Conservation (phyloP, 2,113 vertebrate species). For the Anolis sagrei region DNA sequence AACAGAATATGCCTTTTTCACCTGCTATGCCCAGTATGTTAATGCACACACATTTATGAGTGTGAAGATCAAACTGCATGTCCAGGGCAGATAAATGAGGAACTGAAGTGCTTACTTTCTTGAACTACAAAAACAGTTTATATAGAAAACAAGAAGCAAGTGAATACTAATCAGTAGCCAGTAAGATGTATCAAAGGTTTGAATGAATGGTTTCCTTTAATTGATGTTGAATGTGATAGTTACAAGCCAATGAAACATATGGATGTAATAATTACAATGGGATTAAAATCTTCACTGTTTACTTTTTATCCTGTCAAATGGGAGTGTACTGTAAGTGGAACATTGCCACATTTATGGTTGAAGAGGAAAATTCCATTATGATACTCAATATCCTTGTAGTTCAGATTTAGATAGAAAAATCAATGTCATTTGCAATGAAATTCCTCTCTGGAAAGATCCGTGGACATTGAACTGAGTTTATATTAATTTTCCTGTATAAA, state of each 20-base stretch:
- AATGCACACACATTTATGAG: background rate
- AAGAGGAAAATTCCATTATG: background rate
- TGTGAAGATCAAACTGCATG: background rate
- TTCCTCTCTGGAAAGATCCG: background rate
- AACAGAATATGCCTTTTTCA: too few species aligned
- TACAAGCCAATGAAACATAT: background rate
- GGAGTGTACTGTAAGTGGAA: background rate
- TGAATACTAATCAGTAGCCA: background rate
- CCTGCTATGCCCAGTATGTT: too few species aligned
- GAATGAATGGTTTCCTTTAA: background rate
- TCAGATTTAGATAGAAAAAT: background rate
- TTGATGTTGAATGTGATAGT: background rate
- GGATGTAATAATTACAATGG: background rate
- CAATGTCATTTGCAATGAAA: background rate
- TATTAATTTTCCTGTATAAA: background rate
- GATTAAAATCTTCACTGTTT: background rate
- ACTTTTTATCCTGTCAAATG: background rate
- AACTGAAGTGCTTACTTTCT: background rate
- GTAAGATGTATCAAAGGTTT: background rate
- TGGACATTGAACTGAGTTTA: background rate
- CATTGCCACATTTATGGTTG: background rate
- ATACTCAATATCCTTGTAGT: background rate
- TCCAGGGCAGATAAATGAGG: background rate
- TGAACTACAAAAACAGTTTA: background rate
- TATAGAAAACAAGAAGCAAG: background rate